Evolutionary conservation across 2,888 invertebrate species (phyloP).

Genomic region (Thecophora atra): DNA sequence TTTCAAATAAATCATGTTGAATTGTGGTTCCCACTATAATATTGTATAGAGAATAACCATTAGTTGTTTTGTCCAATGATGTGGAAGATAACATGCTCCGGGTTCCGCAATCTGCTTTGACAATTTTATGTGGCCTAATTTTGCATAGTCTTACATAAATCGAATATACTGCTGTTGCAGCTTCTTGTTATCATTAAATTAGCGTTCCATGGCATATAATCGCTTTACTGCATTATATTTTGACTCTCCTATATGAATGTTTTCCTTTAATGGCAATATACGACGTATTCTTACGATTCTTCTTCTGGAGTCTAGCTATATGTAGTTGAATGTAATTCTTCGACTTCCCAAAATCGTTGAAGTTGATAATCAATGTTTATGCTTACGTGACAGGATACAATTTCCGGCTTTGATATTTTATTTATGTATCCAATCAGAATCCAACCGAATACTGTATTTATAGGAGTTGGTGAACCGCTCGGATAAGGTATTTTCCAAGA

Average conservation of each 20-base stretch:
- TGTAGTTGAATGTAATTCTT: not conserved
- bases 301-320: not conserved
- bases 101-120: not conserved
- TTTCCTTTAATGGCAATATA: not conserved
- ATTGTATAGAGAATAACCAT: conserved; percentile 41
- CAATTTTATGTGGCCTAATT: conserved; percentile 10
- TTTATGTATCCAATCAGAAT: not conserved
- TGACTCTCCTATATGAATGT: not conserved
- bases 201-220: not conserved
- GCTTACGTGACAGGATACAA: not conserved
- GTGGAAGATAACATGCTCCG: conserved; percentile 47
- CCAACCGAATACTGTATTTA: conserved; percentile 12
- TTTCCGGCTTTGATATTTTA: not conserved
- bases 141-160: not conserved
- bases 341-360: conserved; percentile 1
- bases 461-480: not conserved
- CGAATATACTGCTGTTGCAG: not conserved
- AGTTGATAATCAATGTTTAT: not conserved
- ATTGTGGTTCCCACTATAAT: conserved; percentile 43
- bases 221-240: not conserved
- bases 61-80: conserved; percentile 45
- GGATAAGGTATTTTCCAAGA: conserved; percentile 6
- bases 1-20: conserved; percentile 35
- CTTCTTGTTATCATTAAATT: not conserved
- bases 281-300: not conserved